phyloP scores from a whole-genome alignment of 2,113 vertebrate genomes.

The Mobula birostris region DNA sequence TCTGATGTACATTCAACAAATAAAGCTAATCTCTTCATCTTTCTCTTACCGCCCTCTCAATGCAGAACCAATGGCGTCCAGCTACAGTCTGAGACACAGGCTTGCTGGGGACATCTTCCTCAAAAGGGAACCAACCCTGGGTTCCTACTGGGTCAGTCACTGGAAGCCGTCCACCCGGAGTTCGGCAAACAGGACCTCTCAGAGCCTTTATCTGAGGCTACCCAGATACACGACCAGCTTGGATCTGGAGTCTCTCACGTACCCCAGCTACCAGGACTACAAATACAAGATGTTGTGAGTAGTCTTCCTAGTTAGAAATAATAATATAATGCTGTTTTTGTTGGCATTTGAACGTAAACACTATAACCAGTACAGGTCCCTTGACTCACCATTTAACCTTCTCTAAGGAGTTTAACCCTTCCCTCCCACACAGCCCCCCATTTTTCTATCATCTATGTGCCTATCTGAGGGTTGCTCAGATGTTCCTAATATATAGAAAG shows the following conservation, averaged over 20 bases:
- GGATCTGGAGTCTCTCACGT: not conserved
- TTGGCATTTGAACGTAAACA: not conserved
- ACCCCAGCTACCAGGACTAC: not conserved
- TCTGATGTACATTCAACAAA: too few species aligned
- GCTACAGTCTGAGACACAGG: not conserved
- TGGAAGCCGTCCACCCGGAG: not conserved
- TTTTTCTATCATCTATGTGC: too few species aligned
- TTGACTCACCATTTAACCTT: too few species aligned
- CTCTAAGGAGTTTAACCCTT: too few species aligned
- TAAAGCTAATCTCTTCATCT: not conserved
- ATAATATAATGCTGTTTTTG: not conserved
- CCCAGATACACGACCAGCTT: not conserved
- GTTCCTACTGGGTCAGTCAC: not conserved
- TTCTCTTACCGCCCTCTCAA: not conserved
- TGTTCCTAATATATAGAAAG: too few species aligned
- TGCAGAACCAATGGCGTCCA: not conserved
- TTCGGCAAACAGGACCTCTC: not conserved
- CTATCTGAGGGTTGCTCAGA: too few species aligned
- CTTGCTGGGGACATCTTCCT: too few species aligned
- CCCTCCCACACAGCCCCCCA: too few species aligned
- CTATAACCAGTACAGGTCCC: too few species aligned
- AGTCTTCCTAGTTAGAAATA: not conserved
- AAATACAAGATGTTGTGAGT: constrained; percentile 22
- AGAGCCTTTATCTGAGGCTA: too few species aligned
- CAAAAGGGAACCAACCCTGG: not conserved